phyloP scores from a whole-genome alignment of 1,140 invertebrate genomes.

The Notospermus geniculatus region DNA sequence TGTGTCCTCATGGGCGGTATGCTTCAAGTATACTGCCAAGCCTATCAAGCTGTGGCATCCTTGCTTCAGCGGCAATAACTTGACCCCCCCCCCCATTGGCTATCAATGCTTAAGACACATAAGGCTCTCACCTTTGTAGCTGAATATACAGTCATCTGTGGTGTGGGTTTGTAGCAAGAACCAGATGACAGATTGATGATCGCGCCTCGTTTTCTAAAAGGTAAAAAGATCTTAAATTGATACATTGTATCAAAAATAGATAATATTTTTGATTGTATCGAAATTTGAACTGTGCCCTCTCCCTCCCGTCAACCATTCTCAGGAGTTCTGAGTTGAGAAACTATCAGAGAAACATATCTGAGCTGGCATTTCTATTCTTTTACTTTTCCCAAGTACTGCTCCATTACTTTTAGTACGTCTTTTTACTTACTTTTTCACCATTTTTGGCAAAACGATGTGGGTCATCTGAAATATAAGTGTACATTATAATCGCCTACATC shows the following conservation, averaged over 20 bases:
- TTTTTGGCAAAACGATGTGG: conserved; percentile 73
- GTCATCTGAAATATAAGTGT: conserved; percentile 63
- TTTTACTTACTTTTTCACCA: conserved; percentile 62
- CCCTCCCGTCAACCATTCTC: not conserved
- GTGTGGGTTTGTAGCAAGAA: conserved; percentile 78
- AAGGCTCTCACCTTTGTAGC: conserved; percentile 72
- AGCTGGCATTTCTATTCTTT: too few species aligned
- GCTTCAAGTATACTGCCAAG: not conserved
- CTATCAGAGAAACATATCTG: not conserved
- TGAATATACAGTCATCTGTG: conserved; percentile 85
- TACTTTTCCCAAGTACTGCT: not conserved
- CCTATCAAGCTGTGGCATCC: not conserved
- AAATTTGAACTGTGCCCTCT: not conserved
- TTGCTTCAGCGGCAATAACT: not conserved
- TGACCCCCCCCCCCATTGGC: not conserved
- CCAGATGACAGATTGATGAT: conserved; percentile 84
- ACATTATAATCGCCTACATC: too few species aligned
- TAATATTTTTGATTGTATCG: too few species aligned
- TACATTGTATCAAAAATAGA: too few species aligned
- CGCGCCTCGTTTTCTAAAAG: conserved; percentile 67
- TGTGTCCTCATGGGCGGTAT: too few species aligned
- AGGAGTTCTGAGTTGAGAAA: not conserved
- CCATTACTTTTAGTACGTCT: not conserved
- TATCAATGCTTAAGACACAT: not conserved
- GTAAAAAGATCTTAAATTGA: not conserved